These are phyloP conservation scores for Lepidostoma basale DNA, from an alignment of 1,140 invertebrate species.

Conservation along the genomic window DNA sequence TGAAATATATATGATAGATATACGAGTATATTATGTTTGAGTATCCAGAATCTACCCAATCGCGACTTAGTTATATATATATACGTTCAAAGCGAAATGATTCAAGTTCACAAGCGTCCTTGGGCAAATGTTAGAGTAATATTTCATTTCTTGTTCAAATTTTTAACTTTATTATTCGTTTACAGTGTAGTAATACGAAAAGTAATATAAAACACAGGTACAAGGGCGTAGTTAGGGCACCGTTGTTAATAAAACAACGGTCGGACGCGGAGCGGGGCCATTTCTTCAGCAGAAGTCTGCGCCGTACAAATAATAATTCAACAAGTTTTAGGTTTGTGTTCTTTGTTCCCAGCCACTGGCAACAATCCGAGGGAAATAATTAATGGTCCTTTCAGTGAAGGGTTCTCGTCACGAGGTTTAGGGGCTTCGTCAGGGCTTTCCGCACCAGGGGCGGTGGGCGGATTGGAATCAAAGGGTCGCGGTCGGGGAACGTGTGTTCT, in stretches of 20 bases:
- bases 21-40: too few species aligned
- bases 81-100: too few species aligned
- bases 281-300: background rate
- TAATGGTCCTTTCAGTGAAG: conserved; percentile 39
- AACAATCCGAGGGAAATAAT: conserved; percentile 43
- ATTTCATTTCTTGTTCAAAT: background rate
- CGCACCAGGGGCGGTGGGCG: too few species aligned
- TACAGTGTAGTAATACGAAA: background rate
- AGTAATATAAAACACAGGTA: background rate
- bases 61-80: too few species aligned
- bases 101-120: too few species aligned
- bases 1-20: too few species aligned
- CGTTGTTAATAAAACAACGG: background rate
- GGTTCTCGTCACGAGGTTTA: conserved; percentile 35
- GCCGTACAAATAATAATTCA: conserved; percentile 43
- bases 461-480: too few species aligned
- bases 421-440: conserved; percentile 25
- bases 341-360: conserved; percentile 33
- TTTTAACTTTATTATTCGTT: background rate
- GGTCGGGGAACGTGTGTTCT: too few species aligned
- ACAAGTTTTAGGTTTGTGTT: conserved; percentile 39
- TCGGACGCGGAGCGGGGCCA: background rate
- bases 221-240: background rate
- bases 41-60: too few species aligned
- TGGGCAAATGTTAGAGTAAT: too few species aligned